Evolutionary conservation across 2,888 invertebrate genomes (phyloP).

Genomic region (Polyommatus icarus): DNA sequence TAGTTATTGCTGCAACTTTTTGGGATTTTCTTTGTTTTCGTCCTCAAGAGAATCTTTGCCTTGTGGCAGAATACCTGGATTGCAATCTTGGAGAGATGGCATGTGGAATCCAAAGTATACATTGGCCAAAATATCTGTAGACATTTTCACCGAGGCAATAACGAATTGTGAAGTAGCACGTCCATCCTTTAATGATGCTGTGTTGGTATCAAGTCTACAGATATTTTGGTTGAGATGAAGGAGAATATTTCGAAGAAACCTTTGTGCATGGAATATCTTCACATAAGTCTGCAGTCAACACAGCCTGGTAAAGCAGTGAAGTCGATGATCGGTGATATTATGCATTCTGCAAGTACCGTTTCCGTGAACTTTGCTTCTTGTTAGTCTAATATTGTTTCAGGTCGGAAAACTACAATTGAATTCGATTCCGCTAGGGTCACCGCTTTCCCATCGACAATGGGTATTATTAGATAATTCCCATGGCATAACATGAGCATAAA

Average conservation of each 20-base stretch:
- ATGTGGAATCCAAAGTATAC: too few species aligned
- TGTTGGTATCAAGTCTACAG: too few species aligned
- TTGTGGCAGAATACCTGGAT: too few species aligned
- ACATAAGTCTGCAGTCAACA: too few species aligned
- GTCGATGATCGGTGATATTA: not conserved
- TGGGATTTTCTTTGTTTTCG: not conserved
- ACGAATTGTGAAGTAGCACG: too few species aligned
- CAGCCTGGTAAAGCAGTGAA: too few species aligned
- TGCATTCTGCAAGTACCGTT: not conserved
- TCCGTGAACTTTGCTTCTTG: not conserved
- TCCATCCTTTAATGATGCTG: too few species aligned
- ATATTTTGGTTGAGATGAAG: not conserved
- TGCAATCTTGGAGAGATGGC: too few species aligned
- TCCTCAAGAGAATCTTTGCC: too few species aligned
- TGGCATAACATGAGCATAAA: not conserved
- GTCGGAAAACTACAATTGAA: not conserved
- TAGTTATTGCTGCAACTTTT: not conserved
- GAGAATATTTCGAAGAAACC: not conserved
- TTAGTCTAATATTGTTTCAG: not conserved
- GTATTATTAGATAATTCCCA: conserved; percentile 10
- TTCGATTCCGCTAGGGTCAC: conserved; percentile 27
- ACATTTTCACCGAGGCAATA: too few species aligned
- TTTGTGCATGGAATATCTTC: not conserved
- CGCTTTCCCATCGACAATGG: conserved; percentile 34
- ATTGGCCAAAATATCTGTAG: too few species aligned